Percentiles rank a stretch among this genome's conserved stretches.
phyloP scores from a whole-genome alignment of 2,113 vertebrate species.

The Leucopsar rothschildi region DNA sequence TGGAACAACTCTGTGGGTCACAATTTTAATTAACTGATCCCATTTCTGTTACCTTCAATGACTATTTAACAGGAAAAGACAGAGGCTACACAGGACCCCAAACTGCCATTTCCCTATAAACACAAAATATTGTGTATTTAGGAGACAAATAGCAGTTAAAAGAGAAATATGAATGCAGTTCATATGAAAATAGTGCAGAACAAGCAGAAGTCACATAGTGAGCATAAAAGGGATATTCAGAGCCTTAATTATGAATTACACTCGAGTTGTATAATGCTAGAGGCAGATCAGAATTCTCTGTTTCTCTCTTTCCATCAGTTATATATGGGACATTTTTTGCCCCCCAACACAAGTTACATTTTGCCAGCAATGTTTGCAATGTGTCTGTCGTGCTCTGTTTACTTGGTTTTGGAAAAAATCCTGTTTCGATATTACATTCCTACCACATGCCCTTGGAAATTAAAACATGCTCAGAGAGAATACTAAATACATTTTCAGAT shows the following conservation, averaged over 20 bases:
- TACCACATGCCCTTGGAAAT: background rate
- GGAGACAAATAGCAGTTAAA: background rate
- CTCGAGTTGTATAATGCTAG: accelerated
- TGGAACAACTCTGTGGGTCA: background rate
- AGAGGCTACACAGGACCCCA: background rate
- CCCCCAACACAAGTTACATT: background rate
- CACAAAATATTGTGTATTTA: background rate
- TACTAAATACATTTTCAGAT: background rate
- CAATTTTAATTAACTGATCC: background rate
- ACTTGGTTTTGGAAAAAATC: background rate
- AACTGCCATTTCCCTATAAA: background rate
- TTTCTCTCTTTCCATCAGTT: background rate
- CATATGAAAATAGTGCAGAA: background rate
- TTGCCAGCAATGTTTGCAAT: background rate
- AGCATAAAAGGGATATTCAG: background rate
- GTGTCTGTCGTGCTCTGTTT: background rate
- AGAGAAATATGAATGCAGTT: background rate
- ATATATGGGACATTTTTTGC: background rate
- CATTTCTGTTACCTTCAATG: background rate
- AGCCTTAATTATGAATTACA: background rate
- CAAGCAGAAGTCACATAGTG: background rate
- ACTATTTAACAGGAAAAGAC: background rate
- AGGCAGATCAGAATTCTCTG: background rate
- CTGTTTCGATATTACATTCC: background rate
- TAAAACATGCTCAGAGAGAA: background rate